Evolutionary conservation across 1,140 invertebrate species (phyloP), one percentile per base, ranked within the genome.

Genomic region (Drosophila sechellia): DNA sequence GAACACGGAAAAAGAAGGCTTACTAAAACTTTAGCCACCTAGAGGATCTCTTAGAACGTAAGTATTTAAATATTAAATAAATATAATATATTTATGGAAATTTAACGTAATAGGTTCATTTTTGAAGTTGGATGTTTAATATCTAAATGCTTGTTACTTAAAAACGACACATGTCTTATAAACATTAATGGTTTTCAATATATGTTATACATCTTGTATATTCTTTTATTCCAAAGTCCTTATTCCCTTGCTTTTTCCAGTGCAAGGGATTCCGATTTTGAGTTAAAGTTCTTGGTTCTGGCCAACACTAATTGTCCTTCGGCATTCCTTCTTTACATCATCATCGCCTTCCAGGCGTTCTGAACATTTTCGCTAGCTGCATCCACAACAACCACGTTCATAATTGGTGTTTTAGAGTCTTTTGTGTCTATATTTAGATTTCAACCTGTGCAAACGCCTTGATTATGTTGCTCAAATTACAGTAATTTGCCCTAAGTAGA

Each of bases 351-450:
- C 54, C 37, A 37, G 48, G 53, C 53, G 60, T 59, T 84, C 80
- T 66, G 75, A 57, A 66, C 46, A 78, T 68, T 59, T 86, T 66
- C 37, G 50, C 63, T 50, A 39, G 60, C 35, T 65, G 70, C 57
- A 60, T 61, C 69, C 64, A 63, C 55, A 65, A 58, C 42, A 78
- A 64, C 81, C 74, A 71, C 68, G 55, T 54, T 80, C 70, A 89
- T 89, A 90, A 89, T 84, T 89, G 84, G 84, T 89, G 72, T 89
- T 89, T 86, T 89, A 79, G 65, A 77, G 76, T 77, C 61, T 66
- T 78, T 84, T 89, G 84, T 84, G 58, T 84, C 85, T 89, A 89
- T 84, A 89, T 89, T 74, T 89, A 89, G 84, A 90, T 35, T 45
- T 52, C 35, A 53, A 64, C 79, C 69, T 79, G 70, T 50, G 43